Evolutionary conservation across 2,888 invertebrate species (phyloP).

Genomic region (Oscheius sp.): DNA sequence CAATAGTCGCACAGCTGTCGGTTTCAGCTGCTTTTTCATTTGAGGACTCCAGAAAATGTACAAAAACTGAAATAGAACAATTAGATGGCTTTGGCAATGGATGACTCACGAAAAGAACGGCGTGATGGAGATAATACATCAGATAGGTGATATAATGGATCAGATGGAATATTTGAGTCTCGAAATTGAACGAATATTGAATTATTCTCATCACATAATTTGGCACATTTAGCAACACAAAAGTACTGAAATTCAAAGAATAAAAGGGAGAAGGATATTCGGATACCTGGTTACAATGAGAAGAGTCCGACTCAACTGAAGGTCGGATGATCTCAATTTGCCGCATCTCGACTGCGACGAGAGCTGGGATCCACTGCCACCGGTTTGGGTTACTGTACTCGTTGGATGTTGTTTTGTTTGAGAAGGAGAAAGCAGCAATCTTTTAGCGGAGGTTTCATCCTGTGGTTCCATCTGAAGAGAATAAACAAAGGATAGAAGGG

Average conservation of each 20-base stretch:
- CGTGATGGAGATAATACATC: slow-evolving; percentile 49
- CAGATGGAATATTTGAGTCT: slow-evolving; percentile 44
- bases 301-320: slow-evolving; percentile 70
- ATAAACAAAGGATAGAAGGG: background rate
- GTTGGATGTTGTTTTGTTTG: slow-evolving; percentile 47
- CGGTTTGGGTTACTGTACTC: slow-evolving; percentile 23
- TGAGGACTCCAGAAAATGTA: slow-evolving; percentile 72
- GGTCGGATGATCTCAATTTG: slow-evolving; percentile 67
- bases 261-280: background rate
- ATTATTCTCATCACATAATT: slow-evolving; percentile 63
- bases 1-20: slow-evolving; percentile 69
- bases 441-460: slow-evolving; percentile 64
- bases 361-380: slow-evolving; percentile 36
- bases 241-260: slow-evolving; percentile 66
- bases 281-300: slow-evolving; percentile 71
- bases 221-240: slow-evolving; percentile 71
- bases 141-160: slow-evolving; percentile 20
- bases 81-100: too few species aligned
- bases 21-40: slow-evolving; percentile 72
- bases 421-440: slow-evolving; percentile 58
- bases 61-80: too few species aligned
- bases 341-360: slow-evolving; percentile 46
- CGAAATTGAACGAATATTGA: slow-evolving; percentile 37
- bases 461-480: slow-evolving; percentile 40
- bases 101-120: slow-evolving; percentile 43